Evolutionary conservation across 2,113 vertebrate species (phyloP).

Genomic region (Ibidorhyncha struthersii): DNA sequence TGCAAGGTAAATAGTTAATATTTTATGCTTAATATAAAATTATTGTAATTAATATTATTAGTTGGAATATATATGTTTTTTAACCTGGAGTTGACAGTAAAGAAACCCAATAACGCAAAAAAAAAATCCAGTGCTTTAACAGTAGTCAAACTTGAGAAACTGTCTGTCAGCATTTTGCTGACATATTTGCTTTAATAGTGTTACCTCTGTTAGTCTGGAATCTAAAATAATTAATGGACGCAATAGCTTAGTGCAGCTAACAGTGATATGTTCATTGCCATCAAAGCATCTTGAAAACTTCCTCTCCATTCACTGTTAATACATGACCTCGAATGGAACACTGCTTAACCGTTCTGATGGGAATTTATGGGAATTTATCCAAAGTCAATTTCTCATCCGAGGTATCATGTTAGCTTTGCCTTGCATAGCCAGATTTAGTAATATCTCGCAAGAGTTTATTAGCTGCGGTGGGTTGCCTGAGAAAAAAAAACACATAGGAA

Average conservation of each 20-base stretch:
- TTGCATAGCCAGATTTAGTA: background rate
- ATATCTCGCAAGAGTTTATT: background rate
- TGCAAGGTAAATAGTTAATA: conserved; percentile 81
- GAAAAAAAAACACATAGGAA: background rate
- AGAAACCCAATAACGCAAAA: background rate
- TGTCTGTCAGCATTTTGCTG: background rate
- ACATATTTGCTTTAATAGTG: background rate
- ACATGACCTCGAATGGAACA: accelerated
- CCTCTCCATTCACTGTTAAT: background rate
- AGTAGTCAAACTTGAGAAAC: background rate
- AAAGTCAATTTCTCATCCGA: background rate
- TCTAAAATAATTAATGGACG: background rate
- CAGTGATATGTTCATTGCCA: background rate
- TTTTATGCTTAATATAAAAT: background rate
- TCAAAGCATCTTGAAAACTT: background rate
- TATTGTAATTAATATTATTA: background rate
- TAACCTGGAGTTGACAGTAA: background rate
- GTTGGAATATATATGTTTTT: background rate
- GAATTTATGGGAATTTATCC: background rate
- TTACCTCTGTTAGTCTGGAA: background rate
- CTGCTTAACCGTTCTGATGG: background rate
- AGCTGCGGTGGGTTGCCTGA: background rate
- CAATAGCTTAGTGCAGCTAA: background rate
- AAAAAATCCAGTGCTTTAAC: background rate
- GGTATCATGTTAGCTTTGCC: background rate